A percentile compares a stretch with the other conserved stretches of the same genome.
Evolutionary conservation across 2,797 vertebrate species (phyloP).

Genomic region (Lemur catta): DNA sequence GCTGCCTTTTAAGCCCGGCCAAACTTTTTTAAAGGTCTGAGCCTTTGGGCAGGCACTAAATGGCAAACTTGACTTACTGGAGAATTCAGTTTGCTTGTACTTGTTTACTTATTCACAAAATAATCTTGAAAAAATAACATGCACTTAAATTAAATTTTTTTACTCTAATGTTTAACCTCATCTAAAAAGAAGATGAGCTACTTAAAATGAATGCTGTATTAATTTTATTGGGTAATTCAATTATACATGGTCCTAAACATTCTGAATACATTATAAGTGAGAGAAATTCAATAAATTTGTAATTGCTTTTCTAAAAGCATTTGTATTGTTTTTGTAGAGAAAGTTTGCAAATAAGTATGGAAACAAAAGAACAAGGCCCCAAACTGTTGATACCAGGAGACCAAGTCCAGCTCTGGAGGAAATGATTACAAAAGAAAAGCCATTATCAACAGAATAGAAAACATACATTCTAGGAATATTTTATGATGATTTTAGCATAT

Average conservation of each 20-base stretch:
- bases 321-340: not conserved
- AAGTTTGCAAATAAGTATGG: not conserved
- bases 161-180: not conserved
- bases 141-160: not conserved
- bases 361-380: not conserved
- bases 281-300: constrained; percentile 1
- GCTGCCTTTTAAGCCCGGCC: not conserved
- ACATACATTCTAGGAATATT: not conserved
- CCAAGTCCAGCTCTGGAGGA: not conserved
- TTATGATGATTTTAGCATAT: constrained; percentile 9
- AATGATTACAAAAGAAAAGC: not conserved
- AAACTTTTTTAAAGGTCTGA: constrained; percentile 15
- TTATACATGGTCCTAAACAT: not conserved
- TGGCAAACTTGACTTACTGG: not conserved
- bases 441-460: not conserved
- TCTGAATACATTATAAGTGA: not conserved
- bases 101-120: constrained; percentile 28
- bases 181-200: not conserved
- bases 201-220: constrained; percentile 1
- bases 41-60: not conserved
- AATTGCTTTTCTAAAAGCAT: not conserved
- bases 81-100: not conserved
- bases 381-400: not conserved
- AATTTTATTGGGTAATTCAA: constrained; percentile 6
- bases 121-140: not conserved